Base-by-base conservation (phyloP, 2,888 invertebrate genomes). In the Aphidius colemani region DNA sequence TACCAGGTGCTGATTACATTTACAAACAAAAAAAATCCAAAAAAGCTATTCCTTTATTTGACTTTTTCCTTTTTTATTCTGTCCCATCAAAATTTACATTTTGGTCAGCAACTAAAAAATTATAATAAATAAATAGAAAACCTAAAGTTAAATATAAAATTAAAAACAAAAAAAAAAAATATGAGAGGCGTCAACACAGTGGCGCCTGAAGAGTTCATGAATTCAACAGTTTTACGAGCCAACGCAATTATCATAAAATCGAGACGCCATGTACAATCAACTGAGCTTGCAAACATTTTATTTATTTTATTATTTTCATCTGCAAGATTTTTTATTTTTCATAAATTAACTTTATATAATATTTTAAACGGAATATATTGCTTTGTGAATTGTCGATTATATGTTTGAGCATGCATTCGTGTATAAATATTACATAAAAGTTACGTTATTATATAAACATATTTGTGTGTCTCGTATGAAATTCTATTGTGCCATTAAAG, bases 1-100 rank as follows among this genome's bases (percentile, higher is more conserved):
- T 73, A 63, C 67, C 66, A 68, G 69, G 65, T 68, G 67, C 66
- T 60, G 53, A 59, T 60, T 59, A 59, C 55, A 53, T 56, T 7
- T 59, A 30, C 3, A 30, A 30, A 30, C 30, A 30, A 30, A 30
- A 30, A 58, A 58, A 48, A 50, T 51, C 40, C 18, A 57, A 51
- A 39, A 51, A 44, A 13, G 18, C 7, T 7, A 48, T 13, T 6
- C 7, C 4, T 48, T 48, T 11, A 6, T 48, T 46, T 46, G n/a
- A 8, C 11, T 11, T 48, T 46, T 46, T n/a, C 11, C 10, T n/a
- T 7, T 11, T 48, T 48, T 11, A 6, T 48, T 13, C 13, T 13
- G 13, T 13, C 30, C 5, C 30, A 30, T 30, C 30, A 30, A 30
- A 30, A 30, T 30, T 30, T 30, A 30, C 30, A 30, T 30, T 30